Conservation (phyloP, 2,888 invertebrate genomes). For the Agonopterix arenella region DNA sequence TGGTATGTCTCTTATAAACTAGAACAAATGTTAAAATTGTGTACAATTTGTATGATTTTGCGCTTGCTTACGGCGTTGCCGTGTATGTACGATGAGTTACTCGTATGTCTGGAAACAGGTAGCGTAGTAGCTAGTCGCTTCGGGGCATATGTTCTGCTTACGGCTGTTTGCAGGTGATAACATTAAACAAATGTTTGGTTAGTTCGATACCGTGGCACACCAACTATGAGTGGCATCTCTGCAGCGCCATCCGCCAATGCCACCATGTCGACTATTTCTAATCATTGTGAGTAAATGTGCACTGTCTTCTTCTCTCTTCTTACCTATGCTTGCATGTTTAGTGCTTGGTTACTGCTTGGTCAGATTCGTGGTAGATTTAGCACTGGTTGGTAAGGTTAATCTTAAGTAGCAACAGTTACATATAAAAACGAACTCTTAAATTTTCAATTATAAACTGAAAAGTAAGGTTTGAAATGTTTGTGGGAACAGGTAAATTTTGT, state of each 20-base stretch:
- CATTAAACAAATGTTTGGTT: conserved; percentile 74
- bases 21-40: no score
- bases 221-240: conserved; percentile 29
- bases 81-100: no score
- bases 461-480: no score
- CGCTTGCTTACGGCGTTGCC: no score
- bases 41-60: no score
- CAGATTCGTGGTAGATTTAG: not conserved
- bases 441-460: no score
- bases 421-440: no score
- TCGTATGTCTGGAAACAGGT: no score
- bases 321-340: conserved; percentile 16
- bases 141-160: conserved; percentile 62
- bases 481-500: no score
- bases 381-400: no score
- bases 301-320: conserved; percentile 13
- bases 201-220: conserved; percentile 70
- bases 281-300: conserved; percentile 52
- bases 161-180: conserved; percentile 73
- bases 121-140: conserved; percentile 39
- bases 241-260: conserved; percentile 35
- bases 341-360: not conserved
- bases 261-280: conserved; percentile 43
- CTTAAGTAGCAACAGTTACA: no score
- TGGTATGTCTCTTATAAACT: no score